phyloP scores from a whole-genome alignment of 2,797 vertebrate genomes.

The Tragelaphus eurycerus region DNA sequence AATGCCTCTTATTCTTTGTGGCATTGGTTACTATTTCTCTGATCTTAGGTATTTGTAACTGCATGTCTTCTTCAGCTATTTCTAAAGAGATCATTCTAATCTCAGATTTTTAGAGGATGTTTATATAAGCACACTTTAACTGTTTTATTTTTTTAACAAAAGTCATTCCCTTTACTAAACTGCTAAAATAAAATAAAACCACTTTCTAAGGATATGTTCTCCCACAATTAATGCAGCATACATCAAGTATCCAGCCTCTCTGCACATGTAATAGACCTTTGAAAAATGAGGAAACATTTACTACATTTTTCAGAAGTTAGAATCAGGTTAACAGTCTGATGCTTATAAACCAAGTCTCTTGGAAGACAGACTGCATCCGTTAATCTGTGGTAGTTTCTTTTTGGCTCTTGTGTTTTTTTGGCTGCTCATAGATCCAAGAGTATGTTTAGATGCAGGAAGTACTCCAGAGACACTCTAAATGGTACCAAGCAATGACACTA shows the following conservation, averaged over 20 bases:
- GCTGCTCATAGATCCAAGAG: neutral
- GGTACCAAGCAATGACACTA: neutral
- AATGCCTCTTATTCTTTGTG: neutral
- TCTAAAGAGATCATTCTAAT: neutral
- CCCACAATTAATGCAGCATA: neutral
- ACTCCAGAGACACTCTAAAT: neutral
- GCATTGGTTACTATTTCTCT: neutral
- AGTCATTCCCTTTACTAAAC: neutral
- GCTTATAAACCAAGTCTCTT: slow-evolving; percentile 8
- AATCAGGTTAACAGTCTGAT: slow-evolving; percentile 20
- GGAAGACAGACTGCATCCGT: neutral
- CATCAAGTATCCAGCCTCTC: neutral
- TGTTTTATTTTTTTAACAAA: neutral
- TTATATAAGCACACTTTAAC: neutral
- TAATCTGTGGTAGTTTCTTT: neutral
- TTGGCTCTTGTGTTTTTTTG: neutral
- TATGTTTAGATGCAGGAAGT: neutral
- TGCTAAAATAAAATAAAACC: slow-evolving; percentile 40
- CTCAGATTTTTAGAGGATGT: neutral
- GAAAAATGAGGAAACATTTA: slow-evolving; percentile 32
- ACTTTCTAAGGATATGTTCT: neutral
- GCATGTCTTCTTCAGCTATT: neutral
- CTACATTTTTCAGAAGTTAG: slow-evolving; percentile 1
- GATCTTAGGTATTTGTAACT: slow-evolving; percentile 5
- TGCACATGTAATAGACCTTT: neutral